Conservation (phyloP, 2,113 vertebrate species). For the Malurus elegans region DNA sequence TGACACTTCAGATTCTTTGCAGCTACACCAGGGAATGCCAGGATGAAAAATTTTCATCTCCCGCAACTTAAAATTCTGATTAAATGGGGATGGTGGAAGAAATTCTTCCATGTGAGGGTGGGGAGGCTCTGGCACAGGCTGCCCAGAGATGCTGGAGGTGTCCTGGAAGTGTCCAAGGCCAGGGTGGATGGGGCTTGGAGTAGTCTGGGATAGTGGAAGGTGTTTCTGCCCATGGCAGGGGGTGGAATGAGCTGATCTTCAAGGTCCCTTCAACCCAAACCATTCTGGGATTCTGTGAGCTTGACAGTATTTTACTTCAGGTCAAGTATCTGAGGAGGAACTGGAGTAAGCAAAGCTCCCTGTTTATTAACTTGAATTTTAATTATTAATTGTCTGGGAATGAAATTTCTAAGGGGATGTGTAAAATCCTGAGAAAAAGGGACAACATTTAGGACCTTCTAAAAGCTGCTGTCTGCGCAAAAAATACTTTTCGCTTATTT, state of each 20-base stretch:
- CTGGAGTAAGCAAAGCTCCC: neutral
- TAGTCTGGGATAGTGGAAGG: rapidly evolving
- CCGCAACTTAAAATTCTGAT: neutral
- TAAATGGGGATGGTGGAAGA: neutral
- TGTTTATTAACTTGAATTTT: neutral
- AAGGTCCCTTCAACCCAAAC: neutral
- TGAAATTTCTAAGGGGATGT: neutral
- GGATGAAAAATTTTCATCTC: neutral
- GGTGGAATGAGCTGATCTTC: rapidly evolving
- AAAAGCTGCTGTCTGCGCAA: rapidly evolving
- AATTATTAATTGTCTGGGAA: neutral
- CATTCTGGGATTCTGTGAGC: neutral
- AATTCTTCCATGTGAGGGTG: neutral
- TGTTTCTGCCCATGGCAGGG: neutral
- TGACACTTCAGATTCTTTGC: neutral
- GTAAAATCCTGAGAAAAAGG: neutral
- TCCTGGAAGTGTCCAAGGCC: neutral
- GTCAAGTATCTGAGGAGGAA: neutral
- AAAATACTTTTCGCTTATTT: rapidly evolving
- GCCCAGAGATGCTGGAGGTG: neutral
- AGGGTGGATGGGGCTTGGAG: rapidly evolving
- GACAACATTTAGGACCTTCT: neutral
- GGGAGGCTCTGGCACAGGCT: rapidly evolving
- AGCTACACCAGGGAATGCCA: neutral
- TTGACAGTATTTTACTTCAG: neutral